Percentiles rank a stretch among this genome's conserved stretches.
These are phyloP conservation scores for Tetramorium bicarinatum DNA, from an alignment of 2,888 invertebrate genomes.

Conservation along the genomic window DNA sequence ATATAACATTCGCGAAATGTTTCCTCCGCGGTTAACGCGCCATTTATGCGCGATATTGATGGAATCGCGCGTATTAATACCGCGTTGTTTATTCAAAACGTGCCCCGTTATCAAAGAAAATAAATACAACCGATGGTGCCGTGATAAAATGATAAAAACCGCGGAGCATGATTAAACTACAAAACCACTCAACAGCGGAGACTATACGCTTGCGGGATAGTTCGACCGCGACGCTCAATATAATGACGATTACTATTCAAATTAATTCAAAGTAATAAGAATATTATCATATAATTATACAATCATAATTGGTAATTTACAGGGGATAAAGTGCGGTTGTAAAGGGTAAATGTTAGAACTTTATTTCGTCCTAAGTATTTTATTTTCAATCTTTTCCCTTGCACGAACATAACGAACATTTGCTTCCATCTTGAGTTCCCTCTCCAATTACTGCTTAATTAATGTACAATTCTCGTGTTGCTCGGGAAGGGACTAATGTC, in stretches of 20 bases:
- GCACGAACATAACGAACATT: constrained; percentile 36
- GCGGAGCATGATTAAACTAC: neutral
- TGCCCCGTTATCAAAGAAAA: constrained; percentile 15
- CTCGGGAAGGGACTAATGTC: constrained; percentile 41
- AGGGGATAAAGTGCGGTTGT: neutral
- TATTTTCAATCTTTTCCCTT: constrained; percentile 17
- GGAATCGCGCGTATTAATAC: constrained; percentile 32
- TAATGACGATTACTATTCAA: neutral
- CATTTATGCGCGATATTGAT: constrained; percentile 46
- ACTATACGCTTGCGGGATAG: neutral
- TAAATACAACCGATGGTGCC: neutral
- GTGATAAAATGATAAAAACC: constrained; percentile 39
- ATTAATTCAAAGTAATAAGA: neutral
- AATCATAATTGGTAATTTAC: neutral
- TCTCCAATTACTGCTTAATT: constrained; percentile 51
- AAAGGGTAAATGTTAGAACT: neutral
- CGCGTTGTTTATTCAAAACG: constrained; percentile 24
- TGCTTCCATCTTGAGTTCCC: constrained; percentile 32
- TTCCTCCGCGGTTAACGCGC: constrained; percentile 22
- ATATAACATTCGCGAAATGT: constrained; percentile 8
- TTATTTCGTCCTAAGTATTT: neutral
- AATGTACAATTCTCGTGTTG: constrained; percentile 48
- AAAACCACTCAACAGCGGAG: neutral
- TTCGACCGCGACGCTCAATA: neutral
- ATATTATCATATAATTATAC: neutral